A percentile compares a stretch with the other conserved stretches of the same genome.
Conservation (phyloP, 2,888 invertebrate genomes). For the Limnephilus auricula region DNA sequence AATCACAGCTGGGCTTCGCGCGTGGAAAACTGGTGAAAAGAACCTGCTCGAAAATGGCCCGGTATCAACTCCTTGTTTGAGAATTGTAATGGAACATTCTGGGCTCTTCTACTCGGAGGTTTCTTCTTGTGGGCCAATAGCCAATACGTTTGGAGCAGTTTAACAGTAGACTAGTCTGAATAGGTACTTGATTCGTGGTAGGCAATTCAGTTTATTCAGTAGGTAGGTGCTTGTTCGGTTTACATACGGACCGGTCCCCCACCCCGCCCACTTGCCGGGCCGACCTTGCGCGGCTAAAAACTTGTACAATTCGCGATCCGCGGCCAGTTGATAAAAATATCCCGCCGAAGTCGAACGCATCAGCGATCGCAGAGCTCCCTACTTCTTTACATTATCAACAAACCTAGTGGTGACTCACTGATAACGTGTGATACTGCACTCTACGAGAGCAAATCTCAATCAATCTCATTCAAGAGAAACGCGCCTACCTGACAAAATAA, state of each 20-base stretch:
- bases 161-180: not conserved
- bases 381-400: not conserved
- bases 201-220: not conserved
- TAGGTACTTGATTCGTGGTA: not conserved
- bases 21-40: not conserved
- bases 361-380: not conserved
- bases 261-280: slow-evolving; percentile 27
- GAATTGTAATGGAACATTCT: slow-evolving; percentile 17
- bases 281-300: slow-evolving; percentile 58
- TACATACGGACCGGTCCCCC: slow-evolving; percentile 39
- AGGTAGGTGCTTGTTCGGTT: not conserved
- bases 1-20: not conserved
- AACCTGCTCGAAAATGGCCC: not conserved
- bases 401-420: slow-evolving; percentile 27
- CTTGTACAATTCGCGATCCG: slow-evolving; percentile 57
- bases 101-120: slow-evolving; percentile 23
- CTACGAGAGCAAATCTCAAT: slow-evolving; percentile 9
- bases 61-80: not conserved
- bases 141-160: not conserved
- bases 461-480: not conserved
- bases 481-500: not conserved
- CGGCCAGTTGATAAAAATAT: slow-evolving; percentile 60
- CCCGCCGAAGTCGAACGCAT: slow-evolving; percentile 31
- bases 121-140: not conserved
- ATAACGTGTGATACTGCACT: slow-evolving; percentile 16